Evolutionary conservation across 2,888 invertebrate genomes (phyloP).

Genomic region (Glyphotaelius pellucidus): DNA sequence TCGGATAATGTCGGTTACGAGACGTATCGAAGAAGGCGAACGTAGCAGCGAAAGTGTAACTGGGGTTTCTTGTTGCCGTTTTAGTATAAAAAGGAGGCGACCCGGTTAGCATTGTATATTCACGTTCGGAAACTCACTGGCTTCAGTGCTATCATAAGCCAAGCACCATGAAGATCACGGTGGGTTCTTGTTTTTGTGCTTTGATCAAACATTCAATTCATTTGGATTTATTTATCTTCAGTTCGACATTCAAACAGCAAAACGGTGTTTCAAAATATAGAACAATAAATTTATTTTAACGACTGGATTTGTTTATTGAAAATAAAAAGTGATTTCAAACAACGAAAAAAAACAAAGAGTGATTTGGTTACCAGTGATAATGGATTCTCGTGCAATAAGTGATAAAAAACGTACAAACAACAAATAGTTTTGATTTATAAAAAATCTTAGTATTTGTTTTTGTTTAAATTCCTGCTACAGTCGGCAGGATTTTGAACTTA

Average conservation of each 20-base stretch:
- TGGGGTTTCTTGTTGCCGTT: slow-evolving; percentile 71
- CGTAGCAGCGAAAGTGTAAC: slow-evolving; percentile 76
- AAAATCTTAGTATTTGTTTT: neutral
- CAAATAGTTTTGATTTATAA: neutral
- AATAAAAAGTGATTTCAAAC: neutral
- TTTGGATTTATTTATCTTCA: neutral
- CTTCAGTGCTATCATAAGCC: slow-evolving; percentile 77
- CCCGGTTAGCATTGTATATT: slow-evolving; percentile 75
- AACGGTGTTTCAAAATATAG: neutral
- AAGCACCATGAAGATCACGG: slow-evolving; percentile 79
- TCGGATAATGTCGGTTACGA: slow-evolving; percentile 31
- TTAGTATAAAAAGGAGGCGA: slow-evolving; percentile 74
- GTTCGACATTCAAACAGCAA: neutral
- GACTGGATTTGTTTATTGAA: neutral
- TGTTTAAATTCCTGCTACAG: neutral
- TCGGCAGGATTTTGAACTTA: neutral
- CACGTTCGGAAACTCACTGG: slow-evolving; percentile 77
- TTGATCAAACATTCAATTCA: too few species aligned
- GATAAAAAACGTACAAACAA: neutral
- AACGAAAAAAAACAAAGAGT: neutral
- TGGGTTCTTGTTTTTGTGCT: slow-evolving; percentile 70
- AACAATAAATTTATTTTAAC: neutral
- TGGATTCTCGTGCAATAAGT: slow-evolving; percentile 23
- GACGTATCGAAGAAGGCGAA: slow-evolving; percentile 18
- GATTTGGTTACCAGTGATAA: slow-evolving; percentile 21